Percentiles rank a stretch among this genome's conserved stretches.
Evolutionary conservation across 2,797 vertebrate species (phyloP).

Genomic region (Notamacropus eugenii): DNA sequence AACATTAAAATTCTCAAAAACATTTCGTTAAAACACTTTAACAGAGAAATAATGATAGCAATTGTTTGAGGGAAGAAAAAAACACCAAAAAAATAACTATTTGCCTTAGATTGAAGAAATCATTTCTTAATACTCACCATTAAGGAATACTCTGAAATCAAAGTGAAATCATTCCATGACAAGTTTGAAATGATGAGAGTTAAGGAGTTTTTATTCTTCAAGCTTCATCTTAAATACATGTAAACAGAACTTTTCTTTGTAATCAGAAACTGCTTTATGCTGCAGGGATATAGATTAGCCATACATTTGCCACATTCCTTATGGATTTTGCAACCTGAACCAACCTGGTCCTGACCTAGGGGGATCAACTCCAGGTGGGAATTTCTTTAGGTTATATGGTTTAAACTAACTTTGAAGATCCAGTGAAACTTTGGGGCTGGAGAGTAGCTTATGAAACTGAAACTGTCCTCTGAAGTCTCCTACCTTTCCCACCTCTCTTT

Average conservation of each 20-base stretch:
- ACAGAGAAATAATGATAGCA: background rate
- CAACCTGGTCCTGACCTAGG: background rate
- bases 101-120: background rate
- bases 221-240: background rate
- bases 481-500: background rate
- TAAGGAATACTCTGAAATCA: background rate
- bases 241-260: background rate
- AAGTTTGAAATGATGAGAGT: slow-evolving; percentile 25
- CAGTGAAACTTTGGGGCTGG: background rate
- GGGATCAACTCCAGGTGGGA: background rate
- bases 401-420: background rate
- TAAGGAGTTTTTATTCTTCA: background rate
- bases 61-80: background rate
- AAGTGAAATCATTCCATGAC: background rate
- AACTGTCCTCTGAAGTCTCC: background rate
- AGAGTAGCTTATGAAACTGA: background rate
- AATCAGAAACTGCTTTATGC: background rate
- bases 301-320: background rate
- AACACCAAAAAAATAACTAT: slow-evolving; percentile 8
- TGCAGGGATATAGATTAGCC: background rate
- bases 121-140: background rate
- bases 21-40: background rate
- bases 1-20: slow-evolving; percentile 18
- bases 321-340: background rate
- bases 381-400: background rate